Percentiles rank a stretch among this genome's conserved stretches.
Evolutionary conservation across 53 echinoderm and acorn worm genomes (phyloP).

Genomic region (Astropecten irregularis): DNA sequence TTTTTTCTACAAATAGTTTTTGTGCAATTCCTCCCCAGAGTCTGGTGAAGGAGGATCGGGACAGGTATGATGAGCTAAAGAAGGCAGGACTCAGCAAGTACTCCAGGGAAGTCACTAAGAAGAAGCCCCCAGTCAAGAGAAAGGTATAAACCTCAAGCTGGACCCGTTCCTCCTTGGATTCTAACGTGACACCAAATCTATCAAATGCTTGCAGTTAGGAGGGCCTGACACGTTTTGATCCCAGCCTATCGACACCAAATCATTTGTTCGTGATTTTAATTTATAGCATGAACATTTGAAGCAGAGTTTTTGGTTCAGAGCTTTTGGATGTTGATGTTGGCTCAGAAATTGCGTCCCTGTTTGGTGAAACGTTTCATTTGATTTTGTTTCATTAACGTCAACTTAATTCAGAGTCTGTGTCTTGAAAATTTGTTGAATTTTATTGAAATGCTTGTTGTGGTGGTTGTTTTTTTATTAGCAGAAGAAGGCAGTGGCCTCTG

Average conservation of each 20-base stretch:
- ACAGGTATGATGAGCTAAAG: conserved; percentile 63
- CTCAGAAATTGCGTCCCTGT: too few species aligned
- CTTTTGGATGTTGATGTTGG: too few species aligned
- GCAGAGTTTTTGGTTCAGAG: too few species aligned
- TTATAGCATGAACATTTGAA: too few species aligned
- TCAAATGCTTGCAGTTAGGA: neutral
- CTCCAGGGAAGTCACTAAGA: conserved; percentile 59
- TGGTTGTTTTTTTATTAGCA: neutral
- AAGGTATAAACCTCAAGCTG: conserved; percentile 7
- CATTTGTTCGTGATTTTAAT: neutral
- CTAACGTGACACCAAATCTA: neutral
- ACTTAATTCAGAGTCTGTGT: too few species aligned
- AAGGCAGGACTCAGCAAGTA: conserved; percentile 65
- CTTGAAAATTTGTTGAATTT: too few species aligned
- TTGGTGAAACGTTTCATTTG: too few species aligned
- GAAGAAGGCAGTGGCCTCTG: conserved; percentile 35
- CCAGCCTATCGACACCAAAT: too few species aligned
- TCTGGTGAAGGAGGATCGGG: conserved; percentile 67
- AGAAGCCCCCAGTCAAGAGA: conserved; percentile 58
- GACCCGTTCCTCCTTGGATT: neutral
- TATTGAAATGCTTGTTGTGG: too few species aligned
- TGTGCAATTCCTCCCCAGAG: conserved; percentile 35
- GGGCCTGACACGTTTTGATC: too few species aligned
- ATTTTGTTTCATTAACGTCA: too few species aligned
- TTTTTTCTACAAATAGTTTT: too few species aligned